Conservation (phyloP, 2,113 vertebrate genomes). For the Megaleporinus macrocephalus region DNA sequence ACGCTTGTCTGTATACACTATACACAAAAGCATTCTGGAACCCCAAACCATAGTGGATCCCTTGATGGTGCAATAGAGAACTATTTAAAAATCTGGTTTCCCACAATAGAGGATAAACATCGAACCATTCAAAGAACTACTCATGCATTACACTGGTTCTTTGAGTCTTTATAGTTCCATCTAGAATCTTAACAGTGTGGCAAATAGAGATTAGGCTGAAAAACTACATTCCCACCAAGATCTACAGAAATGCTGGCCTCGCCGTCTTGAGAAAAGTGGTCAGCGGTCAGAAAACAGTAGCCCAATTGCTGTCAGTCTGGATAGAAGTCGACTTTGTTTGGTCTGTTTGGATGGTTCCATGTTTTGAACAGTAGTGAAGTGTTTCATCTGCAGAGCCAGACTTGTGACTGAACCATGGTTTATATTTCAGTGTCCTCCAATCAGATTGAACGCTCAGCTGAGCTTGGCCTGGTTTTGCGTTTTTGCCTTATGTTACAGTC, state of each 20-base stretch:
- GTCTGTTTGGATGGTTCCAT: background rate
- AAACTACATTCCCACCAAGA: background rate
- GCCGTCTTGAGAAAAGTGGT: background rate
- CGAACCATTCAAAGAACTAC: too few relatives aligned
- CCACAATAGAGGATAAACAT: too few relatives aligned
- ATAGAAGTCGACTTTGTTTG: background rate
- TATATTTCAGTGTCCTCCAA: background rate
- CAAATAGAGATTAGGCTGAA: background rate
- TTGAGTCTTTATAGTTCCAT: too few relatives aligned
- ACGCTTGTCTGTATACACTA: too few relatives aligned
- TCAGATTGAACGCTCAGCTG: background rate
- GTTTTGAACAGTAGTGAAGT: constrained; percentile 2
- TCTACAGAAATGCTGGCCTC: background rate
- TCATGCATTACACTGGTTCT: too few relatives aligned
- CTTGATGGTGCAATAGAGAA: constrained; percentile 28
- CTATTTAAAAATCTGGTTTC: too few relatives aligned
- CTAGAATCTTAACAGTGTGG: too few relatives aligned
- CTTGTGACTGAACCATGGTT: background rate
- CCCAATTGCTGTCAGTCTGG: background rate
- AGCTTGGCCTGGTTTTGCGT: background rate
- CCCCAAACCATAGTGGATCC: background rate
- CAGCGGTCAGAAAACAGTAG: background rate
- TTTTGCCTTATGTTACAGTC: background rate
- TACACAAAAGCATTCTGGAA: too few relatives aligned
- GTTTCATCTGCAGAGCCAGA: background rate